A percentile compares a stretch with the other conserved stretches of the same genome.
Conservation (phyloP, 1,140 invertebrate species). For the Drosophila miranda region DNA sequence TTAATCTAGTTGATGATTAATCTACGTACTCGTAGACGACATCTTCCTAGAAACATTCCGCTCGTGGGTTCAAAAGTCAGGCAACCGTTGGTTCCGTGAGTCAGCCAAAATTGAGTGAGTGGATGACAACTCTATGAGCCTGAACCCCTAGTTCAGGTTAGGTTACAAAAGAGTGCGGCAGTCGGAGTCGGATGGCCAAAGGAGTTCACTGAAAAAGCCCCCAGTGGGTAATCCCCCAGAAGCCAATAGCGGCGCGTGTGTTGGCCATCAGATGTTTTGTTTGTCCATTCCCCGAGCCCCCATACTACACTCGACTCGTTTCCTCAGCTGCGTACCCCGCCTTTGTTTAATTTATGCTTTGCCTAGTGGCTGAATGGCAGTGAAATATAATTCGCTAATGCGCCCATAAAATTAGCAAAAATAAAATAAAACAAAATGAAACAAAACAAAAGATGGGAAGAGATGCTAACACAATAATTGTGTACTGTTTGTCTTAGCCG, state of each 20-base stretch:
- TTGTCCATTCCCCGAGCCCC: constrained; percentile 26
- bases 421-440: constrained; percentile 23
- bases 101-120: background rate
- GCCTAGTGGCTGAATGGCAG: constrained; percentile 50
- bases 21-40: too few relatives aligned
- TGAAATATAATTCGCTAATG: constrained; percentile 75
- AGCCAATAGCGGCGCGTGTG: constrained; percentile 56
- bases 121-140: constrained; percentile 17
- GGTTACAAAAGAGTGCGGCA: constrained; percentile 5
- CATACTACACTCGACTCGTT: too few relatives aligned
- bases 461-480: constrained; percentile 24
- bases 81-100: constrained; percentile 10
- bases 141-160: background rate
- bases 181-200: constrained; percentile 15
- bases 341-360: constrained; percentile 65
- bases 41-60: background rate
- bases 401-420: constrained; percentile 63
- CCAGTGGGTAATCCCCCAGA: constrained; percentile 23
- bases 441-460: constrained; percentile 21
- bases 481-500: constrained; percentile 37
- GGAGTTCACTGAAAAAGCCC: constrained; percentile 32
- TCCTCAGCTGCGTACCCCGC: constrained; percentile 5
- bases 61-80: constrained; percentile 43
- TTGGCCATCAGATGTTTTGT: constrained; percentile 9
- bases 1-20: too few relatives aligned